Percentiles rank a stretch among this genome's conserved stretches.
These are phyloP conservation scores for Eupithecia tripunctaria DNA, from an alignment of 2,888 invertebrate species.

Conservation along the genomic window DNA sequence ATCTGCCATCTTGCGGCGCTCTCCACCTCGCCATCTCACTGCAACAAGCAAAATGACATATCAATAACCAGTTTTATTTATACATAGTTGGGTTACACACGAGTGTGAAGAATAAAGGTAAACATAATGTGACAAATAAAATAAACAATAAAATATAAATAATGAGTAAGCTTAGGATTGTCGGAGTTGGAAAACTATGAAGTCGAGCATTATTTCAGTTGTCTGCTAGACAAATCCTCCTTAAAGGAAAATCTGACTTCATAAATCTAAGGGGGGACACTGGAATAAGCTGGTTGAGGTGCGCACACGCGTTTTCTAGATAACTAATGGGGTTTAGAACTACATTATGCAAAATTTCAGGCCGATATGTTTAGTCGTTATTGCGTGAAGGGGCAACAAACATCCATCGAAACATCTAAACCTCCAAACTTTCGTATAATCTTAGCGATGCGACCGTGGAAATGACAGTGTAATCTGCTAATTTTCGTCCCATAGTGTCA, in stretches of 20 bases:
- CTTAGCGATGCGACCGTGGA: not conserved
- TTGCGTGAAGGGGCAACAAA: not conserved
- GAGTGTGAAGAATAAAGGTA: not conserved
- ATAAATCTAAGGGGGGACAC: no score
- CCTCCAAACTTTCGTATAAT: not conserved
- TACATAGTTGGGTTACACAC: slow-evolving; percentile 8
- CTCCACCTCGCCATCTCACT: slow-evolving; percentile 83
- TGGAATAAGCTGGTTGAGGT: no score
- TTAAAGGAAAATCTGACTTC: no score
- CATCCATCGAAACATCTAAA: not conserved
- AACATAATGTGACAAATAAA: not conserved
- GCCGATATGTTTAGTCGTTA: not conserved
- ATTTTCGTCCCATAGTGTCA: not conserved
- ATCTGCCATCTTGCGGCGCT: slow-evolving; percentile 72
- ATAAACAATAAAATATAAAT: not conserved
- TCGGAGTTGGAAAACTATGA: not conserved
- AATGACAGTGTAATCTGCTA: not conserved
- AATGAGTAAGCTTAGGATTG: not conserved
- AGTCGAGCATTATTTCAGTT: no score
- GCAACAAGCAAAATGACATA: slow-evolving; percentile 57
- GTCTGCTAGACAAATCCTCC: no score
- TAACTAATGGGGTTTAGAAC: not conserved
- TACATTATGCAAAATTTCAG: not conserved
- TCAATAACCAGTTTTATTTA: slow-evolving; percentile 13
- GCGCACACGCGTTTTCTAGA: not conserved